A percentile compares a stretch with the other conserved stretches of the same genome.
phyloP scores from a whole-genome alignment of 2,113 vertebrate species.

The Pygoscelis adeliae region DNA sequence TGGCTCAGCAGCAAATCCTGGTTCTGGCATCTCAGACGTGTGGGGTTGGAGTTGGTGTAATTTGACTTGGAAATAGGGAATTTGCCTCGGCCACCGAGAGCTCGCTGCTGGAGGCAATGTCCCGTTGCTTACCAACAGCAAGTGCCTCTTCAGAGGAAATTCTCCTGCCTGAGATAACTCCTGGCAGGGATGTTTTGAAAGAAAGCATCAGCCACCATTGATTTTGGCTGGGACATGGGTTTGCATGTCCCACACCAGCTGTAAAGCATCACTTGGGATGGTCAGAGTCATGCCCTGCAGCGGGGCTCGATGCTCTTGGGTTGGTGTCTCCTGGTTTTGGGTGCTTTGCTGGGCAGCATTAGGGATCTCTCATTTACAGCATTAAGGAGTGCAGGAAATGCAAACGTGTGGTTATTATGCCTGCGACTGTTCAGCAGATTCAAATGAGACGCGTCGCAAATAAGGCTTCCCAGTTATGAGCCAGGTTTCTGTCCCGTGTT shows the following conservation, averaged over 20 bases:
- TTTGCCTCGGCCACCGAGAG: neutral
- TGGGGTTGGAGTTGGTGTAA: neutral
- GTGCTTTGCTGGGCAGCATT: neutral
- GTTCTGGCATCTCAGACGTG: rapidly evolving
- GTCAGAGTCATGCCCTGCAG: neutral
- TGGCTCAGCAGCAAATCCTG: neutral
- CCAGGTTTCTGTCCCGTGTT: neutral
- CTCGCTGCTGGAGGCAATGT: too few species aligned
- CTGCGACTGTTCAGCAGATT: neutral
- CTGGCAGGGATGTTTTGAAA: neutral
- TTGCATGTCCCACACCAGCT: neutral
- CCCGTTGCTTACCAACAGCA: neutral
- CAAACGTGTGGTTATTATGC: neutral
- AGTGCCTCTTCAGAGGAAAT: neutral
- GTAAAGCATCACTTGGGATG: neutral
- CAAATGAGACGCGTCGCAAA: neutral
- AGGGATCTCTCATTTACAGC: neutral
- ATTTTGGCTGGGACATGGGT: neutral
- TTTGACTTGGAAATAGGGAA: neutral
- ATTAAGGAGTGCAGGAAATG: neutral
- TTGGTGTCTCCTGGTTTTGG: neutral
- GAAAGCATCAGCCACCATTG: neutral
- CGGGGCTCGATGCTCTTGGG: neutral
- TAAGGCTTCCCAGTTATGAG: neutral
- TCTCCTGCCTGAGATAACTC: neutral